Conservation (phyloP, 2,888 invertebrate species). For the Mactromeris polynyma region DNA sequence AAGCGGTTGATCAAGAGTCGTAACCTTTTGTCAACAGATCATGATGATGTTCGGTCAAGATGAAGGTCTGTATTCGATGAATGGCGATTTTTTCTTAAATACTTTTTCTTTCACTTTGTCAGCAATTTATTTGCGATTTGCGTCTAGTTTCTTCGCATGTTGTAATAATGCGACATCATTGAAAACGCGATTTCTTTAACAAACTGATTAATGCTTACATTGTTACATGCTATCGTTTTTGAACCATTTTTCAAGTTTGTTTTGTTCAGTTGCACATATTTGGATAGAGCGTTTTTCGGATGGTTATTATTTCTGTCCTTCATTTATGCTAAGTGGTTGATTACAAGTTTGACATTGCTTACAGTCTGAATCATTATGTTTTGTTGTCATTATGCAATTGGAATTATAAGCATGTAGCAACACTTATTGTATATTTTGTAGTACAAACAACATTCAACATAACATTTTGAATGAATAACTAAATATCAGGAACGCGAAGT, state of each 20-base stretch:
- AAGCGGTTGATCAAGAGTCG: not conserved
- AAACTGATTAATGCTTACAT: not conserved
- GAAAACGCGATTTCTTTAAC: not conserved
- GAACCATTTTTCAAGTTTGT: not conserved
- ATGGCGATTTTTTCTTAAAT: not conserved
- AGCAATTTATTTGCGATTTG: not conserved
- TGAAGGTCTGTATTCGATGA: slow-evolving; percentile 68
- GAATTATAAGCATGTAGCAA: no score
- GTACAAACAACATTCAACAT: no score
- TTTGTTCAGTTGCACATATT: not conserved
- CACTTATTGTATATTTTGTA: no score
- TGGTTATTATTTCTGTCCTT: not conserved
- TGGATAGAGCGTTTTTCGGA: not conserved
- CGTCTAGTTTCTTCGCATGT: not conserved
- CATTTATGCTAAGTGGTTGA: not conserved
- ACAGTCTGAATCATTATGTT: no score
- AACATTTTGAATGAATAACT: no score
- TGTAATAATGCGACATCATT: no score
- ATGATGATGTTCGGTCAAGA: slow-evolving; percentile 77
- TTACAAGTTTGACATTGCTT: not conserved
- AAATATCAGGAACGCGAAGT: no score
- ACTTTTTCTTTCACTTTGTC: not conserved
- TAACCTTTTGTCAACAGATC: not conserved
- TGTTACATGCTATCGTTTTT: not conserved
- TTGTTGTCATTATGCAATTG: no score